Base-by-base conservation (phyloP, 2,888 invertebrate species). In the Hermodice carunculata region DNA sequence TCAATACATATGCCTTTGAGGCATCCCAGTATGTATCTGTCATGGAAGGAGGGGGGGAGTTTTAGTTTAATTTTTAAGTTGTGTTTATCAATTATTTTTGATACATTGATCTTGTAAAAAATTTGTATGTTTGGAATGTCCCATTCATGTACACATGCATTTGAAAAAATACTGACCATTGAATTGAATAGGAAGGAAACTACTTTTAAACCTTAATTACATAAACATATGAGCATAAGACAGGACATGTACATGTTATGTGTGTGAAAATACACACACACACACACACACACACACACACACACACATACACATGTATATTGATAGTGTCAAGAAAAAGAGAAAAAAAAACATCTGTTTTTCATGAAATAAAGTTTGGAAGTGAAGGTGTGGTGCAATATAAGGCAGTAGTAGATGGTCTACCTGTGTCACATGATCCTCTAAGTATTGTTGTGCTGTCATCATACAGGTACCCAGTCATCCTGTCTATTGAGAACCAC, bases 1-100 rank as follows among this genome's bases (percentile, higher is more conserved):
- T 99, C 54, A 94, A 94, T 81, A 96, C 97, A 75, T 94, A 98
- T 83, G 98, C 98, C 0, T 99, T 99, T 86, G 90, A 91, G 2
- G 91, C 93, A 0, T 96, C 97, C 0, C 94, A 96, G 90, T 92
- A 85, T 86, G 89, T 87, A 44, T 34, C 28, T 5, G 8, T 26
- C 28, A 26, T 28, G 42, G 8, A 11, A 37, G 14, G 6, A 34
- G 11, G 31, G 54, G 37, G 11, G 37, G 8, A 37, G n/a, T n/a
- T n/a, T n/a, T n/a, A n/a, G n/a, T n/a, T n/a, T n/a, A n/a, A n/a
- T n/a, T n/a, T n/a, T n/a, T n/a, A n/a, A n/a, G n/a, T n/a, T n/a
- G n/a, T n/a, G n/a, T n/a, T n/a, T n/a, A n/a, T n/a, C n/a, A n/a
- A n/a, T n/a, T n/a, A n/a, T n/a, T n/a, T n/a, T n/a, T n/a, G n/a